Conservation (phyloP, 2,888 invertebrate genomes). For the Hyles lineata region DNA sequence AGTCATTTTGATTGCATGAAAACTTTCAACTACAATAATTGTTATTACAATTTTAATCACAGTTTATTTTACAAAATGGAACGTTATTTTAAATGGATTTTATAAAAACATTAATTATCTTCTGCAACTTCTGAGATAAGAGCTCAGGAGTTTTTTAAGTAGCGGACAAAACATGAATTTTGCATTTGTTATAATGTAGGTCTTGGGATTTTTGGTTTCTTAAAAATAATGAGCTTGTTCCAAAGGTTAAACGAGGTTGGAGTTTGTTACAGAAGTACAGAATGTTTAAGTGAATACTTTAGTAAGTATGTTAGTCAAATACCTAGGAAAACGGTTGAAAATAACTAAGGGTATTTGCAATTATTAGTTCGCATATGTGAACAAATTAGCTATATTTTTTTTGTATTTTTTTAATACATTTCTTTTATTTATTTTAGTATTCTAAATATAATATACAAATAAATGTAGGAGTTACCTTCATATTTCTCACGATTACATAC, state of each 20-base stretch:
- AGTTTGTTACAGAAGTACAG: background rate
- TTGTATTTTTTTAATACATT: too few relatives aligned
- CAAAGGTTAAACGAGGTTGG: background rate
- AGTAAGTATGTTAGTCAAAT: background rate
- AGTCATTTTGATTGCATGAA: conserved; percentile 8
- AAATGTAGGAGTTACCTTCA: too few relatives aligned
- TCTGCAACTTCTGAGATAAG: conserved; percentile 1
- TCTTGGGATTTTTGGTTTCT: background rate
- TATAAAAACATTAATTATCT: background rate
- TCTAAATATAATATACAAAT: too few relatives aligned
- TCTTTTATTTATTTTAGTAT: too few relatives aligned
- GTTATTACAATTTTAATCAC: background rate
- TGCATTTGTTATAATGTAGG: background rate
- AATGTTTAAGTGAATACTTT: background rate
- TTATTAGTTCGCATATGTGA: too few relatives aligned
- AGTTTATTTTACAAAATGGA: background rate
- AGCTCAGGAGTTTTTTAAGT: conserved; percentile 3
- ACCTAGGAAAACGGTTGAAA: too few relatives aligned
- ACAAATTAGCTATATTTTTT: too few relatives aligned
- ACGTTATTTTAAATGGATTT: background rate
- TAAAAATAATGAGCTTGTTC: background rate
- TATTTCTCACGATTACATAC: too few relatives aligned
- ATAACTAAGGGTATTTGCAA: too few relatives aligned
- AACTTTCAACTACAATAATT: background rate
- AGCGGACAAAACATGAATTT: background rate